Conservation (phyloP, 2,888 invertebrate genomes). For the Eulithis prunata region DNA sequence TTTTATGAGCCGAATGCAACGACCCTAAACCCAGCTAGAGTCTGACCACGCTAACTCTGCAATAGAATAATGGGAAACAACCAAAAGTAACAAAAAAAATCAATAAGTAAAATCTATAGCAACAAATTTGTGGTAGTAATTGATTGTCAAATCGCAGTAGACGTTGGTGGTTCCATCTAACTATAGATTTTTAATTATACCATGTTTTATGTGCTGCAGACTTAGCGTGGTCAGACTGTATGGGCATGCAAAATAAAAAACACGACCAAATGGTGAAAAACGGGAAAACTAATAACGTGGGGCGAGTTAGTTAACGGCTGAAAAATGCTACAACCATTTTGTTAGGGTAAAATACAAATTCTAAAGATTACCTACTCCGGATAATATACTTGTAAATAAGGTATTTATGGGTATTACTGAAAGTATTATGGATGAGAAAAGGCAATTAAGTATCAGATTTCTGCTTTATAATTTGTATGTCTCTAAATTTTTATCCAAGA, state of each 20-base stretch:
- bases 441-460: too few species aligned
- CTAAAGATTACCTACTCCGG: neutral
- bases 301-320: conserved; percentile 6
- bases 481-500: neutral
- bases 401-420: neutral
- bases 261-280: conserved; percentile 20
- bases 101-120: too few species aligned
- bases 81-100: too few species aligned
- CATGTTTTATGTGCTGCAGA: too few species aligned
- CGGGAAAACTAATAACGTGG: conserved; percentile 37
- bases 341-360: neutral
- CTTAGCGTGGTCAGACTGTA: too few species aligned
- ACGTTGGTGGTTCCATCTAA: too few species aligned
- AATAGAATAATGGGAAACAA: too few species aligned
- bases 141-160: too few species aligned
- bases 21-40: conserved; percentile 28
- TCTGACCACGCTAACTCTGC: too few species aligned
- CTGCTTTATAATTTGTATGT: too few species aligned
- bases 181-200: too few species aligned
- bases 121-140: too few species aligned
- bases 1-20: conserved; percentile 39
- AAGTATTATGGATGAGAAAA: neutral
- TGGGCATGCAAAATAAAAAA: conserved; percentile 35
- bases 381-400: neutral
- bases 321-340: conserved; percentile 12